Conservation (phyloP, 2,888 invertebrate species). For the Dolichomitus sp. region DNA sequence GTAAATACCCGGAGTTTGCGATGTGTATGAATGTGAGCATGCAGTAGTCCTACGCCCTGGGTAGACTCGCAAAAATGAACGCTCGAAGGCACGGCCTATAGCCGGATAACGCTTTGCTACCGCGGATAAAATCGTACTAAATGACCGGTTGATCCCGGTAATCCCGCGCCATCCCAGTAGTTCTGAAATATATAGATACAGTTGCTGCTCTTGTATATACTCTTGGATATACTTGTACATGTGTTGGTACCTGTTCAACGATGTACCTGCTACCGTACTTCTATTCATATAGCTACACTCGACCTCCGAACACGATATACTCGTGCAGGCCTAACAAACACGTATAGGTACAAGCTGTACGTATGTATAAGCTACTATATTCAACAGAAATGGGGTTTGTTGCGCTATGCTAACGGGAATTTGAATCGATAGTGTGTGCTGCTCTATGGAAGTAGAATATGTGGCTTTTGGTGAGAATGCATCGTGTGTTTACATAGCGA, state of each 20-base stretch:
- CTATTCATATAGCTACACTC: constrained; percentile 19
- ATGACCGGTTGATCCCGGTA: constrained; percentile 81
- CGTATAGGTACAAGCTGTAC: background rate
- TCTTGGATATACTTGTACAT: constrained; percentile 12
- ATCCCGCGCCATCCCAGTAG: constrained; percentile 70
- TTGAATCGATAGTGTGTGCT: constrained; percentile 59
- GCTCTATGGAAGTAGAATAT: constrained; percentile 55
- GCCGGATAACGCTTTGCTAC: constrained; percentile 37
- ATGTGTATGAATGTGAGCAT: constrained; percentile 30
- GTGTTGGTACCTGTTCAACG: constrained; percentile 3
- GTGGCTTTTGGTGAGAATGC: constrained; percentile 59
- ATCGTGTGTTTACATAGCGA: constrained; percentile 66
- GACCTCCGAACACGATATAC: constrained; percentile 39
- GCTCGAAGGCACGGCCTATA: constrained; percentile 71
- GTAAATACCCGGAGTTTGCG: constrained; percentile 71
- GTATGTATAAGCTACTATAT: constrained; percentile 3
- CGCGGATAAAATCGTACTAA: constrained; percentile 79
- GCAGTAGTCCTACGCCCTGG: constrained; percentile 1
- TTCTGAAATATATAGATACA: constrained; percentile 19
- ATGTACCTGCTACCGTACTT: constrained; percentile 42
- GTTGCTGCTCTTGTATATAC: background rate
- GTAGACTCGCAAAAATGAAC: constrained; percentile 80
- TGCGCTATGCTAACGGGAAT: constrained; percentile 32
- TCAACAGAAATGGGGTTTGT: background rate
- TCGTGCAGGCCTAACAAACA: constrained; percentile 46